Percentiles rank a stretch among this genome's conserved stretches.
Conservation (phyloP, 2,113 vertebrate genomes). For the Cairina moschata region DNA sequence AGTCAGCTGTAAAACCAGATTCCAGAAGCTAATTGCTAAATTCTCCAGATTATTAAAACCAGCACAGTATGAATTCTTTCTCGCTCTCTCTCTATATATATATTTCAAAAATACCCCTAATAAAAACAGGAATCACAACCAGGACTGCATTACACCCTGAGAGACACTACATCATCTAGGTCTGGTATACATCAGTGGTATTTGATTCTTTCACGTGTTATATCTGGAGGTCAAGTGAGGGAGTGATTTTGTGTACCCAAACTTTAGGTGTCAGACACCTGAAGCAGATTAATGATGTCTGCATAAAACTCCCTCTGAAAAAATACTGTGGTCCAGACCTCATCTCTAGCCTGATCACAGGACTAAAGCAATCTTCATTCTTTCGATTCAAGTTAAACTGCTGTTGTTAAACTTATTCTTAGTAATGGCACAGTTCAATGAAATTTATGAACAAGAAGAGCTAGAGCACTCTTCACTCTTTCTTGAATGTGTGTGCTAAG, state of each 20-base stretch:
- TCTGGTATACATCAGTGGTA: constrained; percentile 15
- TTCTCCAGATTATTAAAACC: not conserved
- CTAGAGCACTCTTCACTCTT: not conserved
- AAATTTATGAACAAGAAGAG: not conserved
- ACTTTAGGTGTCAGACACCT: constrained; percentile 16
- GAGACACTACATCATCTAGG: not conserved
- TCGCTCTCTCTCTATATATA: not conserved
- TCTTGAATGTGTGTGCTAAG: not conserved
- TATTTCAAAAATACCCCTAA: not conserved
- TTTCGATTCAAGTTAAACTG: not conserved
- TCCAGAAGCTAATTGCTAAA: not conserved
- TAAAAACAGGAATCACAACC: not conserved
- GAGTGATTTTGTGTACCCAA: constrained; percentile 35
- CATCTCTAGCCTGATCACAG: not conserved
- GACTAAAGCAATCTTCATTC: not conserved
- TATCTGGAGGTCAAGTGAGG: not conserved
- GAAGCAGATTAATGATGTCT: constrained; percentile 41
- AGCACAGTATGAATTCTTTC: not conserved
- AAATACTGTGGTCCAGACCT: not conserved
- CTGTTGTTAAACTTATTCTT: not conserved
- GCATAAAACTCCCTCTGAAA: not conserved
- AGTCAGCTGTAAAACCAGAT: not conserved
- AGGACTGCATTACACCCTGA: not conserved
- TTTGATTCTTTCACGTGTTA: constrained; percentile 14
- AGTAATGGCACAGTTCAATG: not conserved